Conservation (phyloP, 2,888 invertebrate species). For the Actias luna region DNA sequence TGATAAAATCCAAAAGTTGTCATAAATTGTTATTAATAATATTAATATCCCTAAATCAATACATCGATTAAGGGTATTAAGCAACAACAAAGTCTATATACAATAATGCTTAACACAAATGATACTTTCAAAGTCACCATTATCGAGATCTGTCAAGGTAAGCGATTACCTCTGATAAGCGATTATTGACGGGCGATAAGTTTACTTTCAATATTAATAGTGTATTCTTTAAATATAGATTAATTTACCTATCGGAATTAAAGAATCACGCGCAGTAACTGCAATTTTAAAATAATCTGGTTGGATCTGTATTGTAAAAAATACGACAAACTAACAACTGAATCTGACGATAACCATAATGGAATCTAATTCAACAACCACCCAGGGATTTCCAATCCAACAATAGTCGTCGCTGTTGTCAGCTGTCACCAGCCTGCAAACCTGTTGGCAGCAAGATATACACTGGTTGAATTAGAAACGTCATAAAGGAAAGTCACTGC, state of each 20-base stretch:
- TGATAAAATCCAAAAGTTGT: too few relatives aligned
- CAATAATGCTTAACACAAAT: slow-evolving; percentile 1
- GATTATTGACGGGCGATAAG: slow-evolving; percentile 14
- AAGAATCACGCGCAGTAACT: neutral
- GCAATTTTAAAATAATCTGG: neutral
- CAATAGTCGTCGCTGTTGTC: too few relatives aligned
- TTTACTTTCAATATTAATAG: slow-evolving; percentile 19
- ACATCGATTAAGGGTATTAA: slow-evolving; percentile 1
- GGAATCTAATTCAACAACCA: too few relatives aligned
- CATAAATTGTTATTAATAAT: too few relatives aligned
- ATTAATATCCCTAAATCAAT: too few relatives aligned
- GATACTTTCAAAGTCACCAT: slow-evolving; percentile 13
- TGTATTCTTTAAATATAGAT: slow-evolving; percentile 1
- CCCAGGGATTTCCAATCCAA: too few relatives aligned
- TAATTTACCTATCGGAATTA: neutral
- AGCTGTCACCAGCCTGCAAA: too few relatives aligned
- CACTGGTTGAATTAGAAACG: too few relatives aligned
- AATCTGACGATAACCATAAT: too few relatives aligned
- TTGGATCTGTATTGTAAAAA: neutral
- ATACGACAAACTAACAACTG: neutral
- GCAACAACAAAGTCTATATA: neutral
- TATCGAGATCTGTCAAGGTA: slow-evolving; percentile 14
- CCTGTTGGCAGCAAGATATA: too few relatives aligned
- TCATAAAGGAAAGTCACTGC: too few relatives aligned
- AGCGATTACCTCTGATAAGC: slow-evolving; percentile 15